Evolutionary conservation across 2,113 vertebrate genomes (phyloP), one percentile per base, ranked within the genome.

Genomic region (Rallus limicola): DNA sequence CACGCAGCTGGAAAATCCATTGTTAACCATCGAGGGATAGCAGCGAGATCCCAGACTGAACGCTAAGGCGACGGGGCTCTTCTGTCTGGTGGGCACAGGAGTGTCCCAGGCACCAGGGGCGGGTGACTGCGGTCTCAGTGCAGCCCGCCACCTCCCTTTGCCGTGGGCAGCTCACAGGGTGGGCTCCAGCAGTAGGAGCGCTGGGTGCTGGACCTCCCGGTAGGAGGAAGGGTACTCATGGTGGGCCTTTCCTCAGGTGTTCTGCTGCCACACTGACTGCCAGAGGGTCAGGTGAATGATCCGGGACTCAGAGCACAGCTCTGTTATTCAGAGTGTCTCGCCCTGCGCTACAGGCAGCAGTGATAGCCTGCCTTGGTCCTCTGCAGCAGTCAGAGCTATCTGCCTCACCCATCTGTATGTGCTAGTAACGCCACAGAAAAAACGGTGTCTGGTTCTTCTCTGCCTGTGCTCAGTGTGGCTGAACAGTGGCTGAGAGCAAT

Each of bases 321-420:
- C 82, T 5, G 1, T 7, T 33, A 4, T n/a, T n/a, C 52, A 8
- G 46, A 14, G 9, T 28, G 36, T 44, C 69, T 84, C 40, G 14
- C 34, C 5, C 46, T 34, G 34, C 4, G 7, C 5, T 13, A 23
- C 1, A 2, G 71, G 12, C 65, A 60, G 46, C 29, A 5, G 33
- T 3, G 0, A 16, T 24, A 34, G 16, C 69, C 46, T 42, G 60
- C 46, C 11, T 50, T 4, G 0, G 9, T n/a, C 12, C 38, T 46
- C 26, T 24, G 59, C 55, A 21, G 60, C 79, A 13, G 10, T 8
- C 25, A 18, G 20, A 68, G 52, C 38, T 28, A 10, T 46, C 38
- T 2, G 55, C 67, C 53, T 40, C 18, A 8, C 44, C 2, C 3
- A 0, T 6, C 67, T 10, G 42, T 28, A 6, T 4, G 1, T 12